These are phyloP conservation scores for Micromussa lordhowensis DNA, from an alignment of 92 coral and sea anemone genomes.

Conservation along the genomic window DNA sequence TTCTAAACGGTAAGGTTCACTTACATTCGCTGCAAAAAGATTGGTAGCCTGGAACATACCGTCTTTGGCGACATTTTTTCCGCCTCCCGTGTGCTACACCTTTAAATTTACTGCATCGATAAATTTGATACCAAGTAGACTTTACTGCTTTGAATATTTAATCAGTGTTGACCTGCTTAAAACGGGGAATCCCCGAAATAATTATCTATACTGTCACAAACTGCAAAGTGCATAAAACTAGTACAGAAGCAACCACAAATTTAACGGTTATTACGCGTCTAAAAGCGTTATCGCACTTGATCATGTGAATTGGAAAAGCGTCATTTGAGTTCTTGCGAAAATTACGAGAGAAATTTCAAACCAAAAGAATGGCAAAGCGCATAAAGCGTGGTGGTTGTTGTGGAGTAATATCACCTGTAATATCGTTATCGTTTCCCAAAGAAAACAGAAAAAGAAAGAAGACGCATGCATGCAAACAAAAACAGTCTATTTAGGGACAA, in stretches of 20 bases:
- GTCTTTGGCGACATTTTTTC: neutral
- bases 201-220: neutral
- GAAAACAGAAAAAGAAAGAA: too few relatives aligned
- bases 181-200: neutral
- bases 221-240: neutral
- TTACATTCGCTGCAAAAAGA: neutral
- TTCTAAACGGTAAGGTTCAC: neutral
- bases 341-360: neutral
- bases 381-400: neutral
- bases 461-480: too few relatives aligned
- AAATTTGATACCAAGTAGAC: neutral
- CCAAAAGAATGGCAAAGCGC: neutral
- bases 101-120: neutral
- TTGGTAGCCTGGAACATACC: neutral
- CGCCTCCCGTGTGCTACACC: neutral
- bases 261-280: neutral
- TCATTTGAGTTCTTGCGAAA: neutral
- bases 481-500: too few relatives aligned
- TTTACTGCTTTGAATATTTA: neutral
- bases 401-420: neutral
- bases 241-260: too few relatives aligned
- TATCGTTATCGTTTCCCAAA: neutral
- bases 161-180: neutral
- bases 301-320: neutral
- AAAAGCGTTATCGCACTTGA: neutral